A percentile compares a stretch with the other conserved stretches of the same genome.
These are phyloP conservation scores for Paedocypris micromegethes DNA, from an alignment of 2,797 vertebrate species.

Conservation along the genomic window DNA sequence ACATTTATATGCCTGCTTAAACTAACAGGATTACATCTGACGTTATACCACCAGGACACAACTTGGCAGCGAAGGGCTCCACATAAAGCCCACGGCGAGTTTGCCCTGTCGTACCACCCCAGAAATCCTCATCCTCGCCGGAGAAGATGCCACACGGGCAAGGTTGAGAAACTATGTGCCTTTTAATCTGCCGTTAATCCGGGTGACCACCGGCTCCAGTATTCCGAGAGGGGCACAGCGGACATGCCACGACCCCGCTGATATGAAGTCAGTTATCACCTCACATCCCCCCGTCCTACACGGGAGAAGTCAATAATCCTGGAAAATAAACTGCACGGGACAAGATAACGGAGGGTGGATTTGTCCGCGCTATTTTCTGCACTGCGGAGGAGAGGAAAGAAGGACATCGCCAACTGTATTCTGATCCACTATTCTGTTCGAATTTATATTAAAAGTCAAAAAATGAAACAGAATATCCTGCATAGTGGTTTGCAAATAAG, in stretches of 20 bases:
- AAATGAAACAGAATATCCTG: too few relatives aligned
- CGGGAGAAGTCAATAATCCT: slow-evolving; percentile 32
- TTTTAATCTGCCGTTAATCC: too few relatives aligned
- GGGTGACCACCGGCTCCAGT: slow-evolving; percentile 28
- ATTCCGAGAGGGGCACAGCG: slow-evolving; percentile 16
- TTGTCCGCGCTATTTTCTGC: neutral
- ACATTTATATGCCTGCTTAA: slow-evolving; percentile 43
- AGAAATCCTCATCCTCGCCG: slow-evolving; percentile 15
- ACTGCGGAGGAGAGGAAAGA: neutral
- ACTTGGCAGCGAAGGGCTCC: slow-evolving; percentile 38
- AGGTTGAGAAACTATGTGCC: too few relatives aligned
- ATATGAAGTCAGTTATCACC: slow-evolving; percentile 32
- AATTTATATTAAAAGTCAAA: too few relatives aligned
- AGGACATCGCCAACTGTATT: too few relatives aligned
- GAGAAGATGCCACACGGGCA: slow-evolving; percentile 15
- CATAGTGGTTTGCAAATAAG: too few relatives aligned
- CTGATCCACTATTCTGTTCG: too few relatives aligned
- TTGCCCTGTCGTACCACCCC: slow-evolving; percentile 28
- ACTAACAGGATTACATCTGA: slow-evolving; percentile 47
- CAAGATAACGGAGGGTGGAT: neutral
- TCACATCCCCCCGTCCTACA: slow-evolving; percentile 20
- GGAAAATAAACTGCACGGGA: slow-evolving; percentile 15
- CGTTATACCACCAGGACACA: slow-evolving; percentile 41
- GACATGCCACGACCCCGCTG: slow-evolving; percentile 40
- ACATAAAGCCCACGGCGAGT: slow-evolving; percentile 36